Percentiles rank a stretch among this genome's conserved stretches.
These are phyloP conservation scores for Thalassaphorura encarpata DNA, from an alignment of 1,140 invertebrate genomes.

Conservation along the genomic window DNA sequence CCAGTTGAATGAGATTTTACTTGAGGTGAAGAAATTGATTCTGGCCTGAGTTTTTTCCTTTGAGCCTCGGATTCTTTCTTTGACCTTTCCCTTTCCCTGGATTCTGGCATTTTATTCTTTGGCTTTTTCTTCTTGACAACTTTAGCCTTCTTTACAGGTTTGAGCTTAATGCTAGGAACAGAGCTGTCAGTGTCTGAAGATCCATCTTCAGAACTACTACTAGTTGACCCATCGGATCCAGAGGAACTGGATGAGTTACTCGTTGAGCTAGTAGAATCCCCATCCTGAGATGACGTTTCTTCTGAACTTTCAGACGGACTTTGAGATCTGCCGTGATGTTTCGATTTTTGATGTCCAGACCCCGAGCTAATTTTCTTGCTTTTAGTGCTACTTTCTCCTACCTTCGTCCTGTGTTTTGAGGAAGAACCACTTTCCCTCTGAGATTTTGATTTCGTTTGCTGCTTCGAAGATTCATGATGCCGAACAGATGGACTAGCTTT, in stretches of 20 bases:
- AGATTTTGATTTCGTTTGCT: slow-evolving; percentile 1
- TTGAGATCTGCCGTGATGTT: too few relatives aligned
- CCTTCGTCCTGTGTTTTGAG: background rate
- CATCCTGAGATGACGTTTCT: too few relatives aligned
- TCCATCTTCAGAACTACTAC: slow-evolving; percentile 7
- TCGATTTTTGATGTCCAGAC: background rate
- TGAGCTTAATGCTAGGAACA: slow-evolving; percentile 27
- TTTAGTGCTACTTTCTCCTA: background rate
- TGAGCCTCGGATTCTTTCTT: background rate
- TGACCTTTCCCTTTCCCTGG: slow-evolving; percentile 1
- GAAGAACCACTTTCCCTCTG: slow-evolving; percentile 13
- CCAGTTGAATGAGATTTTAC: background rate
- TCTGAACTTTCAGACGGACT: too few relatives aligned
- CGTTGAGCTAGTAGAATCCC: too few relatives aligned
- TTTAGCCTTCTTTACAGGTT: slow-evolving; percentile 17
- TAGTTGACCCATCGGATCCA: slow-evolving; percentile 4
- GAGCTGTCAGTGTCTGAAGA: slow-evolving; percentile 16
- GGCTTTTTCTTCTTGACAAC: background rate
- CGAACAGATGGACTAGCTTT: background rate
- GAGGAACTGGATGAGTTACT: slow-evolving; percentile 1
- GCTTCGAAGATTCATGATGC: slow-evolving; percentile 5
- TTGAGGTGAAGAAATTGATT: slow-evolving; percentile 4
- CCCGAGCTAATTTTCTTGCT: background rate
- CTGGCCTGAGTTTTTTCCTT: background rate
- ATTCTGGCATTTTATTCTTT: background rate